These are phyloP conservation scores for Drosophila melanogaster DNA, from an alignment of 1,140 invertebrate genomes.

Conservation along the genomic window Release_6_plus_ISO1_MT NT_033777.3:10523001-10523500, in stretches of 20 bases:
- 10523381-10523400: conserved; percentile 15
- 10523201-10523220: conserved; percentile 46
- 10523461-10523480: conserved; percentile 84
- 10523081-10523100: background rate
- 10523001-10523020: conserved; percentile 83
- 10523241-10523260: background rate
- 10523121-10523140: conserved; percentile 55
- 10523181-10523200: conserved; percentile 80
- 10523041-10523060: conserved; percentile 84
- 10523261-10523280: conserved; percentile 29
- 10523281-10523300: conserved; percentile 82
- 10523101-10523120: background rate
- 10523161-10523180: conserved; percentile 84
- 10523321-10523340: conserved; percentile 68
- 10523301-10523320: conserved; percentile 83
- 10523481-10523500: conserved; percentile 84
- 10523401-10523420: conserved; percentile 50
- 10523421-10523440: conserved; percentile 78
- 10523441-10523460: conserved; percentile 54
- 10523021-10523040: conserved; percentile 84
- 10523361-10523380: conserved; percentile 71
- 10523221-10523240: conserved; percentile 15
- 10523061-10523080: conserved; percentile 45
- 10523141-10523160: conserved; percentile 78
- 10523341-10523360: conserved; percentile 39